These are phyloP conservation scores for Bos taurus DNA, from an alignment of 2,113 vertebrate species.

Conservation along the genomic window ARS-UCD2.0 NC_037328.1:135605001-135605500, in stretches of 20 bases:
- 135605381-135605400: neutral
- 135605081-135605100: neutral
- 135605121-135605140: neutral
- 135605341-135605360: neutral
- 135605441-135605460: neutral
- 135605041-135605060: neutral
- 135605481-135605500: conserved; percentile 88
- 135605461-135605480: conserved; percentile 75
- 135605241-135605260: neutral
- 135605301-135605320: neutral
- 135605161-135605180: neutral
- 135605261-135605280: neutral
- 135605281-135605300: neutral
- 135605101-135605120: neutral
- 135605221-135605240: neutral
- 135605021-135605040: neutral
- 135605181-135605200: neutral
- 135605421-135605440: neutral
- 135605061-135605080: neutral
- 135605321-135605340: neutral
- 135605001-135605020: neutral
- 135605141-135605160: neutral
- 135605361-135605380: neutral
- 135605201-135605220: neutral
- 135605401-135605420: neutral